Evolutionary conservation across 2,797 vertebrate genomes (phyloP), one percentile per base, ranked within the genome.

Genomic region (Thripadectes ignobilis): DNA sequence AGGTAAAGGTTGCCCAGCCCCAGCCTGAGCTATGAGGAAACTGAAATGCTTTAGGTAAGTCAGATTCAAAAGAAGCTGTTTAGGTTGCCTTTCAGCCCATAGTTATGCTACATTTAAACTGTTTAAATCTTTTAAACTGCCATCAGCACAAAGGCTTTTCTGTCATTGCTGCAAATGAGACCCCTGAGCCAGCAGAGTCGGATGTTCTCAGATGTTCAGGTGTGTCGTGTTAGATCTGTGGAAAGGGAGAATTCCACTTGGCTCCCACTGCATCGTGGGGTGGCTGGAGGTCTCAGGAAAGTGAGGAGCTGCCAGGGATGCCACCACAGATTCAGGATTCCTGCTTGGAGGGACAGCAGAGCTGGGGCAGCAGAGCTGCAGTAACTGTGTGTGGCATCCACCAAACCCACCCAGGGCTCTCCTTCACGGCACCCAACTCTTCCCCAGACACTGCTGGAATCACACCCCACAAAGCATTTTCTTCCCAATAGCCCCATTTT

Each of bases 191-290:
- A 80, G 54, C n/a, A 36, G 26, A 30, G 24, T 21, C 6, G 20
- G 43, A 21, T 45, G 43, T 45, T 45, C 43, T 45, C 43, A 45
- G 43, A 45, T 7, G 32, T 4, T 86, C n/a, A 19, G 26, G 38
- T 26, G 57, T 0, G 0, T 45, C 39, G 15, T 6, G 7, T 13
- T 34, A 49, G 41, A 39, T n/a, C 7, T 23, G 8, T 32, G 7
- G 4, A 27, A 63, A 51, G n/a, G 11, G 30, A 72, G 26, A 80
- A 34, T 30, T 48, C 20, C 30, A 48, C 6, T 46, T 45, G 43
- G 43, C 43, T 45, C 43, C 10, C 9, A 4, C 43, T 20, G 19
- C 43, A 20, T 17, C 9, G 43, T 45, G 45, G 45, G 45, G 11
- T 13, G 23, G 22, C 12, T 45, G 10, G 63, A 51, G 27, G 43